Percentiles rank a stretch among this genome's conserved stretches.
These are phyloP conservation scores for Grammomys surdaster DNA, from an alignment of 2,113 vertebrate species.

Conservation along the genomic window DNA sequence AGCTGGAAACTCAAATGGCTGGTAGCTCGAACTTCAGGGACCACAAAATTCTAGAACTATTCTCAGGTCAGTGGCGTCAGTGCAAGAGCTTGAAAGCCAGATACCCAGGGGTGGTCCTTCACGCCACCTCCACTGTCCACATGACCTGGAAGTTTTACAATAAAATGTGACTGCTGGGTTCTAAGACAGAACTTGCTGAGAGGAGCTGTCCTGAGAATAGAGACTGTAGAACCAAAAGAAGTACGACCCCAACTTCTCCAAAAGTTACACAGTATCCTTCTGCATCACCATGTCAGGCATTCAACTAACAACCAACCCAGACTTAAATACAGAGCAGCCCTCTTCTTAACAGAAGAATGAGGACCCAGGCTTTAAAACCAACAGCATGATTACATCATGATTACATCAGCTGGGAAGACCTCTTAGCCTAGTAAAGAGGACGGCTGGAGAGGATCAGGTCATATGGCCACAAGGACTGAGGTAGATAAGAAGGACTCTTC, in stretches of 20 bases:
- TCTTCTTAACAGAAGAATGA: neutral
- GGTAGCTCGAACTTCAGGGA: neutral
- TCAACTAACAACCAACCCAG: neutral
- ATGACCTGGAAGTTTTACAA: neutral
- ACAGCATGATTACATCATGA: too few species aligned
- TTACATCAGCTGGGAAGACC: neutral
- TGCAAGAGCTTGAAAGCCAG: neutral
- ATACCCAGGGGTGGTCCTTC: neutral
- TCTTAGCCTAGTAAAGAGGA: neutral
- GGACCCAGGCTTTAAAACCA: neutral
- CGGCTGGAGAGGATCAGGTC: neutral
- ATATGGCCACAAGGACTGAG: neutral
- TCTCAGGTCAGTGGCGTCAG: neutral
- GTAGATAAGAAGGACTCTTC: neutral
- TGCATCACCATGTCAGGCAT: neutral
- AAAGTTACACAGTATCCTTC: neutral
- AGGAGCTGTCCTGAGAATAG: neutral
- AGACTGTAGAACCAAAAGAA: neutral
- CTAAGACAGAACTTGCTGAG: neutral
- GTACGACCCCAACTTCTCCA: fast-evolving
- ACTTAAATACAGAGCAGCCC: neutral
- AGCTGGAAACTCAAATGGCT: neutral
- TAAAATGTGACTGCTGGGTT: neutral
- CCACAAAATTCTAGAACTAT: neutral
- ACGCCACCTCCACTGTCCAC: neutral